Conservation (phyloP, 2,113 vertebrate genomes). For the Eira barbara region DNA sequence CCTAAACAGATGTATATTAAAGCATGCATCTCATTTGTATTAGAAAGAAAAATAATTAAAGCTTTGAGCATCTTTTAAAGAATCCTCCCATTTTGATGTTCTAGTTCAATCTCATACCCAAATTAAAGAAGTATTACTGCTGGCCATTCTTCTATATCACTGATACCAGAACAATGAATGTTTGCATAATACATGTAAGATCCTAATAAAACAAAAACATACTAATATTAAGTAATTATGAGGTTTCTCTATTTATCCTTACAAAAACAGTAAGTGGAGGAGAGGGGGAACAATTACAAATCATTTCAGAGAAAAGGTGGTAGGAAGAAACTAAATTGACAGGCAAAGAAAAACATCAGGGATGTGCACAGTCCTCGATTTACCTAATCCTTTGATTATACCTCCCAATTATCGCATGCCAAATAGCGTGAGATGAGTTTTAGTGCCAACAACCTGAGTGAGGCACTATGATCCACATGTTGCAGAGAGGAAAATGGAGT, state of each 20-base stretch:
- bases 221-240: not conserved
- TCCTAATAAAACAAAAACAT: slow-evolving; percentile 39
- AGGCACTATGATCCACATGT: not conserved
- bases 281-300: not conserved
- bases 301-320: not conserved
- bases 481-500: not conserved
- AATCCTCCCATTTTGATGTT: slow-evolving; percentile 7
- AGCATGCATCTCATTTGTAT: slow-evolving; percentile 9
- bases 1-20: slow-evolving; percentile 49
- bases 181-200: slow-evolving; percentile 34
- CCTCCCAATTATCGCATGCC: not conserved
- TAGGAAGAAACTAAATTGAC: not conserved
- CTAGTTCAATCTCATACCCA: not conserved
- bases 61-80: slow-evolving; percentile 30
- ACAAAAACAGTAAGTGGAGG: slow-evolving; percentile 28
- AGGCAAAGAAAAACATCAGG: slow-evolving; percentile 5
- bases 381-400: slow-evolving; percentile 3
- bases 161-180: slow-evolving; percentile 28
- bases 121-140: slow-evolving; percentile 2
- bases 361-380: not conserved
- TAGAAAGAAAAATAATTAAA: slow-evolving; percentile 58
- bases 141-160: slow-evolving; percentile 14
- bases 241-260: slow-evolving; percentile 4
- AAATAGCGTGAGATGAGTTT: not conserved
- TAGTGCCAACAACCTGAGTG: not conserved